Base-by-base conservation (phyloP, 2,113 vertebrate genomes). In the Gadus chalcogrammus region DNA sequence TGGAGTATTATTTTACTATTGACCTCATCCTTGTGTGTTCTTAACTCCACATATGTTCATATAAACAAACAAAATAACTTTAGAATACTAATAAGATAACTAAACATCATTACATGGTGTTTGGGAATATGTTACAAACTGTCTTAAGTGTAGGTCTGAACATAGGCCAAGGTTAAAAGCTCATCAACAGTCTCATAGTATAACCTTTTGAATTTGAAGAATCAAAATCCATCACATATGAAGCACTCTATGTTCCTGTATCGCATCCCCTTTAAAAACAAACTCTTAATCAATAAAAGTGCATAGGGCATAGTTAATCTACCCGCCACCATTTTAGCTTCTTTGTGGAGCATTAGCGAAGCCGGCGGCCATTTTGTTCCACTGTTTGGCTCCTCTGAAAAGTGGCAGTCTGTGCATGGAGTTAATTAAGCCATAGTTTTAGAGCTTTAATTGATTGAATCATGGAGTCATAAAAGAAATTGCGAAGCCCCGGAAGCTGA, bases 351-450 rank as follows among this genome's bases (percentile, higher is more conserved):
- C 68, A 3, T 38, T 71, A 80, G 78, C 78, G 80, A 85, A 82
- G 77, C 77, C 79, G 64, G 83, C 87, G 85, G 87, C 88, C 88
- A 89, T 90, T 89, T 89, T 89, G 78, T 86, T 86, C 84, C 60
- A 69, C 61, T 81, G 74, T 79, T 81, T 78, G 66, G 77, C 77
- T 77, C 70, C 80, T 55, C 68, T 79, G 75, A 76, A 86, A 87
- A 79, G 79, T 82, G 73, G 80, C 67, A 75, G 80, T 76, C 77
- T 84, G 84, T 86, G 82, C 85, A 84, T 82, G 81, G 78, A 88
- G 88, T 86, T 90, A 88, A 89, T 90, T 89, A 89, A 89, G 88
- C 80, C 79, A 80, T 88, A 83, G 89, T 89, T 89, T 90, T 84
- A 79, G 75, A 83, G 72, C 75, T 78, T 82, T 90, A 90, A 88